Conservation (phyloP, 2,113 vertebrate species). For the Varanus salvator region DNA sequence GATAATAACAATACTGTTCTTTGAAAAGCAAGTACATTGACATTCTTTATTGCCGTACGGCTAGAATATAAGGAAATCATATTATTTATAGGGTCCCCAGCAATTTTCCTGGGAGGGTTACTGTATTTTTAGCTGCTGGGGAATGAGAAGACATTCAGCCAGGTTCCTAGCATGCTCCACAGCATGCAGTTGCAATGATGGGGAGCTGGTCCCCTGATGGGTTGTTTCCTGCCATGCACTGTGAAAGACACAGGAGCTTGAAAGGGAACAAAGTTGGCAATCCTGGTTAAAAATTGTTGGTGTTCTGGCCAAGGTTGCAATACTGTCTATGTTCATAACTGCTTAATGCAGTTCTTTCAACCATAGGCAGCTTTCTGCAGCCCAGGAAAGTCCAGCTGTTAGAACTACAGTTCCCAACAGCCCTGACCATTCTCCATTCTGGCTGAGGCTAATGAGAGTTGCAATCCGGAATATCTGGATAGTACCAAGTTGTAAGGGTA, state of each 20-base stretch:
- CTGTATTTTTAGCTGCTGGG: neutral
- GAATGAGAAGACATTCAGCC: neutral
- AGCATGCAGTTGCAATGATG: neutral
- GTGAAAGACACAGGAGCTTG: neutral
- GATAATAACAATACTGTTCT: neutral
- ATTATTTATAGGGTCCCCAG: neutral
- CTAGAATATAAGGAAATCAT: neutral
- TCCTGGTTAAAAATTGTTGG: neutral
- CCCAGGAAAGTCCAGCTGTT: neutral
- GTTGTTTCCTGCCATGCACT: neutral
- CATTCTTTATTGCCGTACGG: neutral
- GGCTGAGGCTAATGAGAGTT: neutral
- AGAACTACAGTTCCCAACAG: neutral
- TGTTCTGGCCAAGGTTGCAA: neutral
- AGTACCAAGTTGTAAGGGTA: too few relatives aligned
- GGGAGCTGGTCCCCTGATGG: neutral
- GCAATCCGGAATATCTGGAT: neutral
- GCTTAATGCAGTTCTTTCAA: neutral
- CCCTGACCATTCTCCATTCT: neutral
- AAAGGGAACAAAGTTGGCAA: neutral
- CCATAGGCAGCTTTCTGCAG: neutral
- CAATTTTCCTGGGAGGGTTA: neutral
- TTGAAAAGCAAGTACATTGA: constrained; percentile 1
- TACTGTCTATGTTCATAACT: neutral
- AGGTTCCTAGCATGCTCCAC: neutral